Percentiles rank a stretch among this genome's conserved stretches.
Conservation (phyloP, 2,113 vertebrate genomes). For the Rostratula benghalensis region DNA sequence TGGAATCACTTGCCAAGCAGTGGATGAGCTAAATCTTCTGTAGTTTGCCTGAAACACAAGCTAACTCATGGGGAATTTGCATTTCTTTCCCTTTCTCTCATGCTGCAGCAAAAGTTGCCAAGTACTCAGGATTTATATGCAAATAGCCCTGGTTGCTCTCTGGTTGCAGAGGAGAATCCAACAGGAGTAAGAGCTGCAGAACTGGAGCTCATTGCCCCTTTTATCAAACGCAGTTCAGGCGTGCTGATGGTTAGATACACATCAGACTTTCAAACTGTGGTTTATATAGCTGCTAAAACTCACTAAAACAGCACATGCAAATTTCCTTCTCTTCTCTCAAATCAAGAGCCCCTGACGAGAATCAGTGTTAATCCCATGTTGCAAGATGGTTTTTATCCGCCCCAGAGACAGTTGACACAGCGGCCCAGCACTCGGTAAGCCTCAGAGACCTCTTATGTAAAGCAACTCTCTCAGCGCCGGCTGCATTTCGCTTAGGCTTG, state of each 20-base stretch:
- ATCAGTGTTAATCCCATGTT: constrained; percentile 41
- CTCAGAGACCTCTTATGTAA: constrained; percentile 47
- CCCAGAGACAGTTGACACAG: constrained; percentile 48
- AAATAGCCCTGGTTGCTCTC: background rate
- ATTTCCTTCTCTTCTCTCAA: constrained; percentile 53
- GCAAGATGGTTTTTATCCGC: constrained; percentile 11
- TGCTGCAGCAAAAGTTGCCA: background rate
- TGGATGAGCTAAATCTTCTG: background rate
- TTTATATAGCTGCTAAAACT: constrained; percentile 57
- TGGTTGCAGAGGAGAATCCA: background rate
- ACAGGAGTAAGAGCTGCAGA: background rate
- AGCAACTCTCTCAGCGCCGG: background rate
- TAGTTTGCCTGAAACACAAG: background rate
- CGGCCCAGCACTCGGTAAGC: constrained; percentile 12
- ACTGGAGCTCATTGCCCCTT: constrained; percentile 27
- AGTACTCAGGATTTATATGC: background rate
- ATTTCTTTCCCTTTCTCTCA: constrained; percentile 1
- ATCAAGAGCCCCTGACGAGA: constrained; percentile 46
- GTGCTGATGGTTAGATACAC: constrained; percentile 43
- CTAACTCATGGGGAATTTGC: background rate
- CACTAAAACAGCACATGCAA: constrained; percentile 40
- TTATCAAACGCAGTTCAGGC: constrained; percentile 35
- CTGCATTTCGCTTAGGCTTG: constrained; percentile 16
- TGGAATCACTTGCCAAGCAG: background rate
- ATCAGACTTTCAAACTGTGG: constrained; percentile 41